Evolutionary conservation across 2,113 vertebrate genomes (phyloP), one percentile per base, ranked within the genome.

Genomic region (Protobothrops mucrosquamatus): DNA sequence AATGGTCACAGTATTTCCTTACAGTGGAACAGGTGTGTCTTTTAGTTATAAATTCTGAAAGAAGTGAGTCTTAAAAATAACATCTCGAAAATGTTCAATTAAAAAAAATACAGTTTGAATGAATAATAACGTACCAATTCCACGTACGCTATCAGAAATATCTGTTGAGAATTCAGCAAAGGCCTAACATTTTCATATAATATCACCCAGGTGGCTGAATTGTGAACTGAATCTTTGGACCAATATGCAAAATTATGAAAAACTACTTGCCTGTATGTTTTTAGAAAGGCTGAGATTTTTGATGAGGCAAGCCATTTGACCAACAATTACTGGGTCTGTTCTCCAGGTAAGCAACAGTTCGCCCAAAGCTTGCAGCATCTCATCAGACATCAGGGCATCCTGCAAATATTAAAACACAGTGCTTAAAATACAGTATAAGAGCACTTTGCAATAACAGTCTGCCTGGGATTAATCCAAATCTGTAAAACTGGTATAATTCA

Each of bases 291-390:
- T 96, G 91, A 98, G 85, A 94, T 97, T 94, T 61, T 95, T 94
- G 95, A 98, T 97, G 57, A 97, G 97, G 81, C 94, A 96, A 86
- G 97, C 97, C 93, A 95, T 39, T 88, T 97, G 97, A 88, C 96
- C 95, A 52, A 97, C 93, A 87, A 98, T 94, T 48, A 96, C 94
- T 4, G 97, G 94, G 87, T 96, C 97, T 64, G 92, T 94, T 94
- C 94, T 97, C 61, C 96, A 95, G 12, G 0, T 94, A 61, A 96
- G 94, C 94, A 98, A 96, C 87, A 98, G 96, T 5, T n/a, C 93
- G 85, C 96, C 96, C 23, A 98, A 90, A 61, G 96, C 96, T 91
- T 97, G 95, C 59, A 98, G 64, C 6, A 98, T 93, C 81, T 98
- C 97, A 7, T 97, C 96, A 87, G 94, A 96, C 4, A 97, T 91